Evolutionary conservation across 2,113 vertebrate genomes (phyloP).

Genomic region (Lophochroa leadbeateri): DNA sequence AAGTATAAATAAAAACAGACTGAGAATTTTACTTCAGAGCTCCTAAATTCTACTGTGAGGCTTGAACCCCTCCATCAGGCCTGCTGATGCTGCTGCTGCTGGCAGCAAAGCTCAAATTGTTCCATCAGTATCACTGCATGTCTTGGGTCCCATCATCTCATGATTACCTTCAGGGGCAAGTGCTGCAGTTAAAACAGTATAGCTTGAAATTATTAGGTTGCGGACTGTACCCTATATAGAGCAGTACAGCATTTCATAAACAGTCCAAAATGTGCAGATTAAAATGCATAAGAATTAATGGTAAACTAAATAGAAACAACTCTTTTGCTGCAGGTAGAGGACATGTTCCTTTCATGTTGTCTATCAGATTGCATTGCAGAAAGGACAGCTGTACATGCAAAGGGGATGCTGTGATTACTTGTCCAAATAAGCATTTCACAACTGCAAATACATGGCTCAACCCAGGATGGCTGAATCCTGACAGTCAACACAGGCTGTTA

Average conservation of each 20-base stretch:
- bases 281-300: not conserved
- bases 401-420: not conserved
- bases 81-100: not conserved
- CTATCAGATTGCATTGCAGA: not conserved
- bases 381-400: not conserved
- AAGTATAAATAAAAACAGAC: not conserved
- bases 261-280: not conserved
- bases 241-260: not conserved
- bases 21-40: not conserved
- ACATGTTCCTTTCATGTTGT: rapidly evolving
- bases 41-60: not conserved
- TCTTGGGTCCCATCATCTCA: not conserved
- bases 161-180: not conserved
- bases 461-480: not conserved
- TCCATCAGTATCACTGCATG: rapidly evolving
- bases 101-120: not conserved
- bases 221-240: not conserved
- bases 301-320: not conserved
- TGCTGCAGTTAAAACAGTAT: not conserved
- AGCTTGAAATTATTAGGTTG: not conserved
- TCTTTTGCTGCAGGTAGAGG: not conserved
- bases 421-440: not conserved
- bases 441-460: not conserved
- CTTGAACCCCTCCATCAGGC: not conserved
- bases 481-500: not conserved